These are phyloP conservation scores for Lophochroa leadbeateri DNA, from an alignment of 2,113 vertebrate genomes.

Conservation along the genomic window DNA sequence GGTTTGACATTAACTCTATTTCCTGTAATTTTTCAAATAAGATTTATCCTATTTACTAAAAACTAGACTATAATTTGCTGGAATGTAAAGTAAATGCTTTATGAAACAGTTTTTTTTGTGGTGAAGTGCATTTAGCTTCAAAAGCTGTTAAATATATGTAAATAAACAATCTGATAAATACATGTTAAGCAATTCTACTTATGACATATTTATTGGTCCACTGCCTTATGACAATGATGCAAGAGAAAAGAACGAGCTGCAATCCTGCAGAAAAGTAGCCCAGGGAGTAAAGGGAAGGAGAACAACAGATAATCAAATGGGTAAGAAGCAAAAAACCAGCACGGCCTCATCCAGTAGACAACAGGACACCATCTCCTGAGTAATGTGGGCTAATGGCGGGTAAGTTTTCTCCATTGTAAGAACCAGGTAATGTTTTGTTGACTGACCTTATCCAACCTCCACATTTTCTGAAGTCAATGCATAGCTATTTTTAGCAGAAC, in stretches of 20 bases:
- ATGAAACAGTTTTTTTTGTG: background rate
- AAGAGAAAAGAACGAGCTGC: background rate
- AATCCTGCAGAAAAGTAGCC: background rate
- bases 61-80: background rate
- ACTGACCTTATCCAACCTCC: slow-evolving; percentile 24
- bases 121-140: background rate
- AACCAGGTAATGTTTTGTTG: background rate
- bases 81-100: background rate
- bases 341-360: background rate
- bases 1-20: background rate
- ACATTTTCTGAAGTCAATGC: slow-evolving; percentile 31
- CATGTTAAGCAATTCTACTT: background rate
- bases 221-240: background rate
- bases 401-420: background rate
- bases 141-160: background rate
- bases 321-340: background rate
- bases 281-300: background rate
- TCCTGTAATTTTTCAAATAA: background rate
- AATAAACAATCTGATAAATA: background rate
- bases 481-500: slow-evolving; percentile 60
- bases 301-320: background rate
- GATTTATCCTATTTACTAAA: background rate
- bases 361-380: background rate
- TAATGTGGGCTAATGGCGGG: background rate
- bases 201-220: background rate